phyloP scores from a whole-genome alignment of 2,888 invertebrate genomes.

The Teleiodes luculella region DNA sequence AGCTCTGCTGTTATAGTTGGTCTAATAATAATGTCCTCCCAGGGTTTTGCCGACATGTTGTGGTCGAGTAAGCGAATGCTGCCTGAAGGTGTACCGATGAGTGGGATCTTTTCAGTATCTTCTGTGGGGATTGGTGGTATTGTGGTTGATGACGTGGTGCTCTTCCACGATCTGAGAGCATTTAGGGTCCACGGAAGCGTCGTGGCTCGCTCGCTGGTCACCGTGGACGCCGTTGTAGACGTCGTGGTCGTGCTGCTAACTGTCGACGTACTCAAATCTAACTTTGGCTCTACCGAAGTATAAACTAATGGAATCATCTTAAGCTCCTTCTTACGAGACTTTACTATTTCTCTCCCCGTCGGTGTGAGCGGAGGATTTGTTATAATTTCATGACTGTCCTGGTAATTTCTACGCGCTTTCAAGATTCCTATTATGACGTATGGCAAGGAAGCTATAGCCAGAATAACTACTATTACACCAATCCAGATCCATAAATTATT shows the following conservation, averaged over 20 bases:
- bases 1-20: constrained; percentile 61
- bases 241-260: constrained; percentile 30
- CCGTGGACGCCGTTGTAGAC: constrained; percentile 35
- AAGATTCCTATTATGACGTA: constrained; percentile 58
- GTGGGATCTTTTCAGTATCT: constrained; percentile 45
- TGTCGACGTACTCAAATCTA: constrained; percentile 40
- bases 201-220: constrained; percentile 45
- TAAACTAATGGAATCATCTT: constrained; percentile 50
- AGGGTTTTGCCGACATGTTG: constrained; percentile 58
- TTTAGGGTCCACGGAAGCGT: constrained; percentile 76
- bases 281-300: constrained; percentile 43
- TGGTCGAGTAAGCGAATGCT: constrained; percentile 50
- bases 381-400: constrained; percentile 38
- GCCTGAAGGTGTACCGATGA: constrained; percentile 51
- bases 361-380: constrained; percentile 48
- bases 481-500: constrained; percentile 61
- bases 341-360: constrained; percentile 49
- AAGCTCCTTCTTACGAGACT: constrained; percentile 64
- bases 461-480: constrained; percentile 52
- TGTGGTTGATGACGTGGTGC: constrained; percentile 49
- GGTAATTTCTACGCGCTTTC: constrained; percentile 44
- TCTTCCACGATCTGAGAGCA: constrained; percentile 68
- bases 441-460: constrained; percentile 55
- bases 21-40: constrained; percentile 64
- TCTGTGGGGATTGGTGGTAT: constrained; percentile 55